These are phyloP conservation scores for Trichacis sp. DNA, from an alignment of 2,888 invertebrate genomes.

Conservation along the genomic window DNA sequence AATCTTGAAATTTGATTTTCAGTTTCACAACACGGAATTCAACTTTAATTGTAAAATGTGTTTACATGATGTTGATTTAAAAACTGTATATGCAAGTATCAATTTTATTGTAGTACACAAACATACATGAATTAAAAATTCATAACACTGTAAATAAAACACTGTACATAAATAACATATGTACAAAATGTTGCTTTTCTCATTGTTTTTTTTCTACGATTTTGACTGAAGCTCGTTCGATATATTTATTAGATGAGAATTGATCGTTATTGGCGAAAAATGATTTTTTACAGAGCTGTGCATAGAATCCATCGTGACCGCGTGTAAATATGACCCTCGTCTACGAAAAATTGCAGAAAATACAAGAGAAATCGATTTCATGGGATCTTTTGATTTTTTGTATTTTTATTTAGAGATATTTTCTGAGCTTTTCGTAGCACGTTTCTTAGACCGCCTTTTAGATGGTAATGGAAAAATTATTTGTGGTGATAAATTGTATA, in stretches of 20 bases:
- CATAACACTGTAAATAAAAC: background rate
- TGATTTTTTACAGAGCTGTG: background rate
- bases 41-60: background rate
- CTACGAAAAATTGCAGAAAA: background rate
- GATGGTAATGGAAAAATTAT: conserved; percentile 17
- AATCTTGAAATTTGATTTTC: too few species aligned
- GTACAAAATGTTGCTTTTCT: background rate
- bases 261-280: background rate
- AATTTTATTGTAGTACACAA: conserved; percentile 15
- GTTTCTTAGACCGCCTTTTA: conserved; percentile 29
- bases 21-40: background rate
- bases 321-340: background rate
- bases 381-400: too few species aligned
- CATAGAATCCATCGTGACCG: background rate
- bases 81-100: conserved; percentile 14
- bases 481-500: conserved; percentile 21
- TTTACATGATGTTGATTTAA: background rate
- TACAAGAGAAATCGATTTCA: too few species aligned
- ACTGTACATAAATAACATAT: background rate
- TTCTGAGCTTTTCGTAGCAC: background rate
- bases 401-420: conserved; percentile 9
- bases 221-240: background rate
- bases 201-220: background rate
- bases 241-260: background rate
- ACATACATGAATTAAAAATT: too few species aligned